phyloP scores from a whole-genome alignment of 2,888 invertebrate genomes.

The Pimpla rufipes region DNA sequence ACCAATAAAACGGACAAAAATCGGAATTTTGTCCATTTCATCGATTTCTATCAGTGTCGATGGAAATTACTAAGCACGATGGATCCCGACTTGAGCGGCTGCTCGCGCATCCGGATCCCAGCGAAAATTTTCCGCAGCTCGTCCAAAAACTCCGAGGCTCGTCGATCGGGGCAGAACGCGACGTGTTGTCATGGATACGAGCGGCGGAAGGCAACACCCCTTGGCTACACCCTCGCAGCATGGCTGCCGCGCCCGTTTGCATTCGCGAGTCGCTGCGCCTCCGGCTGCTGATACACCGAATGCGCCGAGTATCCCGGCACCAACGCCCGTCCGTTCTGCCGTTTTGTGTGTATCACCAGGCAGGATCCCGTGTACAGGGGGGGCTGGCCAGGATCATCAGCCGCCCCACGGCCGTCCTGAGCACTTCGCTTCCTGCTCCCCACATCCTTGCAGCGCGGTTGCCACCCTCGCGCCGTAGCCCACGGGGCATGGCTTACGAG shows the following conservation, averaged over 20 bases:
- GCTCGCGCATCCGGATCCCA: no score
- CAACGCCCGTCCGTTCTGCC: slow-evolving; percentile 49
- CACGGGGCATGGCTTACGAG: slow-evolving; percentile 72
- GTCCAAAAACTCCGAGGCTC: no score
- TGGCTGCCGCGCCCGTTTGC: slow-evolving; percentile 74
- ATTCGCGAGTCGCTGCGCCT: slow-evolving; percentile 43
- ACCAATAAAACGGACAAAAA: no score
- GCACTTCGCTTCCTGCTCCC: slow-evolving; percentile 27
- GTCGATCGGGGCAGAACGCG: slow-evolving; percentile 76
- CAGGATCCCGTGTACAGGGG: slow-evolving; percentile 39
- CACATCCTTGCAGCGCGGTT: not conserved
- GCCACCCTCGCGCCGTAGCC: slow-evolving; percentile 61
- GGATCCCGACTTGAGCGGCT: no score
- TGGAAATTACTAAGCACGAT: no score
- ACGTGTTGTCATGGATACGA: slow-evolving; percentile 81
- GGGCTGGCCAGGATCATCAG: slow-evolving; percentile 62
- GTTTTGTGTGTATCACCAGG: slow-evolving; percentile 59
- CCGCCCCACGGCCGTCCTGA: slow-evolving; percentile 39
- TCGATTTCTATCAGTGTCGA: no score
- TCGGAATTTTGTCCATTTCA: no score
- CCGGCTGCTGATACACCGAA: slow-evolving; percentile 48
- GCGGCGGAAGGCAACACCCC: slow-evolving; percentile 75
- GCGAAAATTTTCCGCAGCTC: no score
- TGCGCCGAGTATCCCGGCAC: slow-evolving; percentile 31
- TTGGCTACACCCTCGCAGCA: slow-evolving; percentile 79